These are phyloP conservation scores for Chrysomela aeneicollis DNA, from an alignment of 2,888 invertebrate species.

Conservation along the genomic window DNA sequence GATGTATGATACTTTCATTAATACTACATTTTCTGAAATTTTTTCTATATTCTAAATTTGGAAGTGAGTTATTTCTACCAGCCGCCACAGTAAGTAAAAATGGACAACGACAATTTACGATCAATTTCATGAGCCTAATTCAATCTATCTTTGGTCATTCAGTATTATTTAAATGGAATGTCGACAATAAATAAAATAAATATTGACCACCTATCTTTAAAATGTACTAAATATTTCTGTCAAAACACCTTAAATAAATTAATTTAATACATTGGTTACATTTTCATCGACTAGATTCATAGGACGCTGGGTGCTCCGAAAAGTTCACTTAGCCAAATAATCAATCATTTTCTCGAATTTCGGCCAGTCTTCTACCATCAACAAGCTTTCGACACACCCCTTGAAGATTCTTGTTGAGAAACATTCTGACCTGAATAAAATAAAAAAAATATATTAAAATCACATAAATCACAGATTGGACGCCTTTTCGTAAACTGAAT, in stretches of 20 bases:
- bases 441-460: conserved; percentile 26
- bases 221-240: conserved; percentile 49
- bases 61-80: neutral
- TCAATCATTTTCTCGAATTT: conserved; percentile 82
- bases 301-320: conserved; percentile 49
- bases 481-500: neutral
- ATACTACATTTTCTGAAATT: too few relatives aligned
- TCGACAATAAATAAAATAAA: conserved; percentile 39
- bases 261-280: conserved; percentile 53
- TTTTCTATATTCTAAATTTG: neutral
- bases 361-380: conserved; percentile 79
- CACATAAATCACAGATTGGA: neutral
- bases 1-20: neutral
- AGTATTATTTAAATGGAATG: conserved; percentile 21
- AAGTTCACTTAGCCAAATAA: conserved; percentile 70
- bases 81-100: neutral
- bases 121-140: neutral
- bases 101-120: neutral
- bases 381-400: conserved; percentile 82
- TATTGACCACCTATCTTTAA: conserved; percentile 43
- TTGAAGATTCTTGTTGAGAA: conserved; percentile 82
- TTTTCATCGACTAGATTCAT: conserved; percentile 55
- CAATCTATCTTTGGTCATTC: conserved; percentile 39
- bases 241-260: conserved; percentile 51
- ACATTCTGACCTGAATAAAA: conserved; percentile 74